Conservation (phyloP, 2,888 invertebrate species). For the Dexiosoma caninum region DNA sequence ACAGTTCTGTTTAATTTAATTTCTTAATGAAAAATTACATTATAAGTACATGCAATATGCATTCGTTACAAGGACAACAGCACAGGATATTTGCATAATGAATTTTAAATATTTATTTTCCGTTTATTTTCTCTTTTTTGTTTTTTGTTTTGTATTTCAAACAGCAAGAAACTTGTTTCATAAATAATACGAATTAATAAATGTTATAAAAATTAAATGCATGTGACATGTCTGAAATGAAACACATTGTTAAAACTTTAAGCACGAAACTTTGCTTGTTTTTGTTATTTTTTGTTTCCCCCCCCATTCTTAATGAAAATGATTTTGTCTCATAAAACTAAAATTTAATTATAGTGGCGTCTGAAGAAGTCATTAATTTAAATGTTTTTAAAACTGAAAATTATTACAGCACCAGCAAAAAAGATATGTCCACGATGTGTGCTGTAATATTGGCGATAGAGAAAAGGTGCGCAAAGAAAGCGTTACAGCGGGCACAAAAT, state of each 20-base stretch:
- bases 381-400: no score
- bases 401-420: no score
- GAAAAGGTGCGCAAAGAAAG: no score
- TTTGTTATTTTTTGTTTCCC: no score
- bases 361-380: no score
- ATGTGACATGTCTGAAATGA: background rate
- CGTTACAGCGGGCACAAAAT: no score
- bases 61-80: slow-evolving; percentile 48
- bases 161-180: slow-evolving; percentile 26
- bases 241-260: background rate
- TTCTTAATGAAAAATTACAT: slow-evolving; percentile 30
- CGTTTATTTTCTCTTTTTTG: slow-evolving; percentile 10
- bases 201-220: slow-evolving; percentile 4
- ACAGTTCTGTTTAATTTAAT: slow-evolving; percentile 1
- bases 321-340: background rate
- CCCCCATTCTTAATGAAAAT: background rate
- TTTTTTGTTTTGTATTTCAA: no score
- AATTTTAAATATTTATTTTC: slow-evolving; percentile 62
- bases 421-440: no score
- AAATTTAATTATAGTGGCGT: background rate
- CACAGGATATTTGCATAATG: slow-evolving; percentile 57
- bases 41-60: slow-evolving; percentile 31
- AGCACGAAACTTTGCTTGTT: background rate
- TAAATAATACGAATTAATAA: slow-evolving; percentile 18
- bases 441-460: no score